Percentiles rank a stretch among this genome's conserved stretches.
Evolutionary conservation across 2,888 invertebrate species (phyloP).

Genomic region (Mechanitis messenoides): DNA sequence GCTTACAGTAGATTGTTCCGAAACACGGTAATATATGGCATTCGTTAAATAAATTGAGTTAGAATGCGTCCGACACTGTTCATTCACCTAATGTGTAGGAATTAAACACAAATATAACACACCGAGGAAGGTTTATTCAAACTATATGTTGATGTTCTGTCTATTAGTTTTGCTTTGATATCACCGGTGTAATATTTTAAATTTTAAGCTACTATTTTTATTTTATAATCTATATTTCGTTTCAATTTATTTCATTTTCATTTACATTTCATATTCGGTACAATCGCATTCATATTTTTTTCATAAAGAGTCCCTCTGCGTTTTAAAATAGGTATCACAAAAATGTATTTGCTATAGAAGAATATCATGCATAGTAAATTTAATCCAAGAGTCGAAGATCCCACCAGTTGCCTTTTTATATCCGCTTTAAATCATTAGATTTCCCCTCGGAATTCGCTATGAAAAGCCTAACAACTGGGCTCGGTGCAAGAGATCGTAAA

Average conservation of each 20-base stretch:
- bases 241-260: too few relatives aligned
- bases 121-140: constrained; percentile 14
- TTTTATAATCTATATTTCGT: background rate
- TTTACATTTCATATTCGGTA: too few relatives aligned
- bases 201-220: too few relatives aligned
- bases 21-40: constrained; percentile 69
- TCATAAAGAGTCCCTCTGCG: background rate
- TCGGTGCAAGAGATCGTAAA: constrained; percentile 37
- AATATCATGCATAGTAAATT: constrained; percentile 27
- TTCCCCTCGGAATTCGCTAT: constrained; percentile 33
- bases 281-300: too few relatives aligned
- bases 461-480: constrained; percentile 28
- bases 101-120: constrained; percentile 60
- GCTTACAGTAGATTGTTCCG: constrained; percentile 62
- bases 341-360: constrained; percentile 10
- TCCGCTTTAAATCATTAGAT: constrained; percentile 37
- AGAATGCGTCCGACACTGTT: constrained; percentile 55
- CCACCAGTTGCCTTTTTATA: constrained; percentile 29
- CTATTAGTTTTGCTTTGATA: constrained; percentile 3
- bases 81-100: constrained; percentile 68
- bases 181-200: too few relatives aligned
- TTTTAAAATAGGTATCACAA: constrained; percentile 12
- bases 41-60: constrained; percentile 74
- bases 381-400: constrained; percentile 27
- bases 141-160: background rate